Conservation (phyloP, 2,113 vertebrate species). For the Gulo gulo region DNA sequence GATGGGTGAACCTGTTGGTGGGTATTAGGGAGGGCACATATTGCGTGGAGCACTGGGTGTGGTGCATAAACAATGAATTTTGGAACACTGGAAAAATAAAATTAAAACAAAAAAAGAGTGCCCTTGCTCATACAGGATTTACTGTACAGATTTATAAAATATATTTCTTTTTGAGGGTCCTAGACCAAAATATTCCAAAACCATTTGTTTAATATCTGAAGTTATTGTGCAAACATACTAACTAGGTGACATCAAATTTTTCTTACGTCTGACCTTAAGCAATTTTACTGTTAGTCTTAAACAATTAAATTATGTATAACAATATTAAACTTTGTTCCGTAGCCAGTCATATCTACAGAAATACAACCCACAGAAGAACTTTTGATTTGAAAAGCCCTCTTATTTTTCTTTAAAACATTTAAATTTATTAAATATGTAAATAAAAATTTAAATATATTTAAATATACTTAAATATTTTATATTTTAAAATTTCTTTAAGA, state of each 20-base stretch:
- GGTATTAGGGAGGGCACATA: too few species aligned
- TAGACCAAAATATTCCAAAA: background rate
- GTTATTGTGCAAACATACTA: background rate
- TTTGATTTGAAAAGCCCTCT: background rate
- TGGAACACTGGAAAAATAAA: too few species aligned
- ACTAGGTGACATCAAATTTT: background rate
- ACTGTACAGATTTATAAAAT: background rate
- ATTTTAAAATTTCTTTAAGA: background rate
- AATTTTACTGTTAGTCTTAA: background rate
- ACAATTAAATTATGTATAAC: background rate
- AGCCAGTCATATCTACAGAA: background rate
- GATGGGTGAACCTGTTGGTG: too few species aligned
- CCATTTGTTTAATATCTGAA: background rate
- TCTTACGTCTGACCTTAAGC: background rate
- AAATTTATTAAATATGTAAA: background rate
- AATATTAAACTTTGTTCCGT: background rate
- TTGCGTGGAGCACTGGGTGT: too few species aligned
- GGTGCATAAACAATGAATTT: too few species aligned
- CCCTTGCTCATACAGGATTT: background rate
- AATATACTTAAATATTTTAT: background rate
- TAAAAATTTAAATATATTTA: background rate
- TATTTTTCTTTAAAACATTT: slow-evolving; percentile 40
- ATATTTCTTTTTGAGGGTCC: background rate
- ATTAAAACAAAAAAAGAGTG: background rate
- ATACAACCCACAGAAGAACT: background rate